phyloP scores from a whole-genome alignment of 2,113 vertebrate genomes.

The Silurus asotus region DNA sequence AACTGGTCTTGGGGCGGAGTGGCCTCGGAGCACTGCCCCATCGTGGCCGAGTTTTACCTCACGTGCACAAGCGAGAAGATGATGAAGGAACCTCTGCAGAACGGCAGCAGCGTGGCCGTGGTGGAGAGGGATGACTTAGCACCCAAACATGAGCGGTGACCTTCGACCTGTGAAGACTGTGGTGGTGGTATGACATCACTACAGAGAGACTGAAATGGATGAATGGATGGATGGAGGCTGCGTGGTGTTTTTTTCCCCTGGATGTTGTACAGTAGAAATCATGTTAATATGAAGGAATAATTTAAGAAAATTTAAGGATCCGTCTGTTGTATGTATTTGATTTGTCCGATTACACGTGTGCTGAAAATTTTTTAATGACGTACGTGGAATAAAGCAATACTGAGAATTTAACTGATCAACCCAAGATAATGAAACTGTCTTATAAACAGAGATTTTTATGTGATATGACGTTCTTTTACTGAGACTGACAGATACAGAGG shows the following conservation, averaged over 20 bases:
- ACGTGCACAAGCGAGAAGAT: constrained; percentile 61
- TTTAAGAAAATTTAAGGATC: constrained; percentile 20
- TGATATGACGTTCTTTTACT: background rate
- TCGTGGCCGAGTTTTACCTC: constrained; percentile 83
- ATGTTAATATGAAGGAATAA: constrained; percentile 35
- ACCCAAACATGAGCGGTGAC: constrained; percentile 88
- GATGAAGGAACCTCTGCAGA: constrained; percentile 74
- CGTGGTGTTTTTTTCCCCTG: constrained; percentile 49
- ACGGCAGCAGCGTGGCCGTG: constrained; percentile 67
- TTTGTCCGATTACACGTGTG: constrained; percentile 56
- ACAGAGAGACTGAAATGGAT: constrained; percentile 63
- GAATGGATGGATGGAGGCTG: constrained; percentile 53
- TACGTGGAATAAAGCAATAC: constrained; percentile 66
- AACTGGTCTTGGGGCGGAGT: constrained; percentile 98
- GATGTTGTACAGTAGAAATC: constrained; percentile 47
- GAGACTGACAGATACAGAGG: background rate
- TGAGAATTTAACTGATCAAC: constrained; percentile 36
- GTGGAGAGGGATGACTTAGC: constrained; percentile 77
- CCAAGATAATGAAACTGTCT: background rate
- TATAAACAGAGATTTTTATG: background rate
- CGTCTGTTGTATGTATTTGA: constrained; percentile 35
- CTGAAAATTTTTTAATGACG: constrained; percentile 68
- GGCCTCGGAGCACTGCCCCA: constrained; percentile 88
- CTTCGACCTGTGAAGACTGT: background rate
- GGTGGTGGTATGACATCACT: constrained; percentile 42